Evolutionary conservation across 2,888 invertebrate genomes (phyloP).

Genomic region (Mamestra brassicae): DNA sequence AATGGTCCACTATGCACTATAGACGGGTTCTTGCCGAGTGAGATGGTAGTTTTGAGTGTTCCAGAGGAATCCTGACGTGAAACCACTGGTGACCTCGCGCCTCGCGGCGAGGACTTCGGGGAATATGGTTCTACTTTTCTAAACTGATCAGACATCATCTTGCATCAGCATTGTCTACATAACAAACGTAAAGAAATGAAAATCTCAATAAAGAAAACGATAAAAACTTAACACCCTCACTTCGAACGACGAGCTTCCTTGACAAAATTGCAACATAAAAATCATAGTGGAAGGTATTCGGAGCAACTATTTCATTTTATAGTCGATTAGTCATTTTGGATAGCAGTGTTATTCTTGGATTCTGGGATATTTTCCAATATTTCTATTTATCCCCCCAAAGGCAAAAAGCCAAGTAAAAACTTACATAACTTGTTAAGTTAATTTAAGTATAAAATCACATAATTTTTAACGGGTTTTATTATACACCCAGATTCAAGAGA

Average conservation of each 20-base stretch:
- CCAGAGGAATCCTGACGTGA: slow-evolving; percentile 99
- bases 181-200: slow-evolving; percentile 81
- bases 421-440: no score
- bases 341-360: neutral
- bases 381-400: no score
- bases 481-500: no score
- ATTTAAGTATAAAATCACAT: neutral
- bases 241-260: slow-evolving; percentile 72
- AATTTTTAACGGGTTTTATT: neutral
- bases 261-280: slow-evolving; percentile 75
- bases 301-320: slow-evolving; percentile 26
- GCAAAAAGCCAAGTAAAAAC: no score
- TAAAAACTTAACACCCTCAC: slow-evolving; percentile 80
- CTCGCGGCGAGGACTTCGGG: slow-evolving; percentile 98
- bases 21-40: slow-evolving; percentile 98
- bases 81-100: slow-evolving; percentile 98
- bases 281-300: slow-evolving; percentile 27
- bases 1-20: slow-evolving; percentile 99
- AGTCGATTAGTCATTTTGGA: slow-evolving; percentile 42
- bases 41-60: slow-evolving; percentile 99
- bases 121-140: slow-evolving; percentile 98
- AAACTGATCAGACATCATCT: slow-evolving; percentile 98
- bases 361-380: neutral
- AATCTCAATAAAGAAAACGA: slow-evolving; percentile 82
- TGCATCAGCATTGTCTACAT: slow-evolving; percentile 91